Base-by-base conservation (phyloP, 1,140 invertebrate genomes). In the Oryzaephilus surinamensis region DNA sequence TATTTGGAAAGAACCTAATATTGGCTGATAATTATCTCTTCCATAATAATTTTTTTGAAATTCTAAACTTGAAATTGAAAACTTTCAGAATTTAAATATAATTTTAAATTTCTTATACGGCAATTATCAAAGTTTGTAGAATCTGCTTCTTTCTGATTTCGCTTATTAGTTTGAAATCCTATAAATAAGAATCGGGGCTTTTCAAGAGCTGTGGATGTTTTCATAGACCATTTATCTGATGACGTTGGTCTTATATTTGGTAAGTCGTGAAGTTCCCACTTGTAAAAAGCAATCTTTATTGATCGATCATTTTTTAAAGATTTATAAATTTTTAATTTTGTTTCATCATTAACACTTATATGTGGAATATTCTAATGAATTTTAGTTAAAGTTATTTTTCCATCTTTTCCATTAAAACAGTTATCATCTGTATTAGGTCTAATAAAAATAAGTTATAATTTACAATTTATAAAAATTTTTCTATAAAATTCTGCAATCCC, bases 401-500 rank as follows among this genome's bases (percentile, higher is more conserved):
- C 16, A 7, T 14, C 26, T 24, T 36, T 13, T 34, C 32, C 10
- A 7, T 21, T 29, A 15, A 18, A 21, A 30, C 27, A 15, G 41
- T 11, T 50, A 3, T 40, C 13, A 53, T 64, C 53, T 4, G 36
- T 52, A 20, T 48, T 57, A 5, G 54, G 28, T 41, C 60, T 47
- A 17, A 57, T 57, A 15, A 68, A 43, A 49, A 68, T 55, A 11
- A 69, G 35, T 49, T 69, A 62, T 50, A 66, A 63, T 50, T 63
- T 62, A 34, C 48, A 51, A 45, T 67, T 66, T 5, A 64, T 30
- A 13, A 67, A 45, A 26, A 69, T 58, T 54, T 60, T 60, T 33
- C 51, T 48, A 53, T 64, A 69, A 50, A 69, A 64, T 51, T 69
- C 62, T 30, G 59, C 59, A 51, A 69, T 66, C 7, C 63, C 62